Base-by-base conservation (phyloP, 2,888 invertebrate genomes). In the Lasiommata megera region DNA sequence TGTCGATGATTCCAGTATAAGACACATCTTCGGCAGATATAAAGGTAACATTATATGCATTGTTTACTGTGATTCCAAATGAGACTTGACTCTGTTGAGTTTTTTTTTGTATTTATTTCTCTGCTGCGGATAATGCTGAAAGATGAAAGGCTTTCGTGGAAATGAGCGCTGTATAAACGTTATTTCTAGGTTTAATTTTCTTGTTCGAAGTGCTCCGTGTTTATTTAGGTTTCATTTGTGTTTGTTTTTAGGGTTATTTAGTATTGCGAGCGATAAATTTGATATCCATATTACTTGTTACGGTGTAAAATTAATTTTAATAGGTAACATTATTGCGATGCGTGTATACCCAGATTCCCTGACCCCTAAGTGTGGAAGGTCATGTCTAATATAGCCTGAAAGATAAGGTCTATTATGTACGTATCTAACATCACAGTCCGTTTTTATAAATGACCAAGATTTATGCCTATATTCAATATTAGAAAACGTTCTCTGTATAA, bases 111-210 rank as follows among this genome's bases (percentile, higher is more conserved):
- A 44, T 18, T 44, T 48, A 56, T 60, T 44, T 44, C 54, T 36
- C 31, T 59, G 34, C 44, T 60, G 43, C 54, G 56, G 54, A 53
- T 54, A 57, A 46, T 53, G 53, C 54, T 56, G 54, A 55, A 54
- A 57, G 62, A 60, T 62, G 62, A 60, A 62, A 62, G 43, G 56
- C 56, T 37, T 56, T 54, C 54, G 51, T 57, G 47, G 52, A 60
- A 60, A 62, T 57, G 54, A 60, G 41, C 60, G 48, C 46, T 40
- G 37, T 56, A 52, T 59, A 54, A 56, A 61, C 52, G 31, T 58
- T 54, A 38, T 31, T 60, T 50, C 38, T 50, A 40, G 48, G 16
- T 56, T 51, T 40, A 28, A 34, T 48, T 61, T 56, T 47, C 46
- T 51, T 59, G 55, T 56, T 40, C 50, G 44, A 40, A 48, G 52